These are phyloP conservation scores for Dendrolimus punctatus DNA, from an alignment of 1,140 invertebrate species.

Conservation along the genomic window DNA sequence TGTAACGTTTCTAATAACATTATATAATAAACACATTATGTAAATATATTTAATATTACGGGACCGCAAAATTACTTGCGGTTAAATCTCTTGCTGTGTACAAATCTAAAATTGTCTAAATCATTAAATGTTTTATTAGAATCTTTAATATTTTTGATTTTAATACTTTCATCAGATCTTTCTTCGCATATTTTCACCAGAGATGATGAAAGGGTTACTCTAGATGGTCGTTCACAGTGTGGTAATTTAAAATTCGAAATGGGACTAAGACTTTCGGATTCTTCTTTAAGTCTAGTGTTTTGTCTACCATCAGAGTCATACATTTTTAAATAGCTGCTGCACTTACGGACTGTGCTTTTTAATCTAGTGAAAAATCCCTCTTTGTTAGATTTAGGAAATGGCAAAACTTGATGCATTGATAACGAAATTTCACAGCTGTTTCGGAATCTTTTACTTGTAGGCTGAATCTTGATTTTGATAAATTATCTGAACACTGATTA, in stretches of 20 bases:
- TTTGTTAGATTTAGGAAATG: slow-evolving; percentile 44
- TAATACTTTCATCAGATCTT: slow-evolving; percentile 12
- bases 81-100: too few relatives aligned
- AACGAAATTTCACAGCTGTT: slow-evolving; percentile 15
- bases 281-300: slow-evolving; percentile 7
- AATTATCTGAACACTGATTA: background rate
- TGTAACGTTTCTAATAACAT: too few relatives aligned
- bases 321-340: slow-evolving; percentile 18
- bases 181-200: slow-evolving; percentile 41
- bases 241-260: slow-evolving; percentile 47
- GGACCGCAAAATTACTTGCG: too few relatives aligned
- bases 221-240: slow-evolving; percentile 24
- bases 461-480: background rate
- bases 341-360: slow-evolving; percentile 38
- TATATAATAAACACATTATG: too few relatives aligned
- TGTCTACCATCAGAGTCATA: slow-evolving; percentile 5
- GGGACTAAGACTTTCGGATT: slow-evolving; percentile 20
- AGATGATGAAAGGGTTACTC: slow-evolving; percentile 18
- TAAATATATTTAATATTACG: too few relatives aligned
- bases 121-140: slow-evolving; percentile 4
- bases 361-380: slow-evolving; percentile 34
- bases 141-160: slow-evolving; percentile 3
- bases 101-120: background rate
- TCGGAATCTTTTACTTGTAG: background rate
- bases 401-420: slow-evolving; percentile 49